Conservation (phyloP, 2,797 vertebrate genomes). For the Clarias laeviceps region DNA sequence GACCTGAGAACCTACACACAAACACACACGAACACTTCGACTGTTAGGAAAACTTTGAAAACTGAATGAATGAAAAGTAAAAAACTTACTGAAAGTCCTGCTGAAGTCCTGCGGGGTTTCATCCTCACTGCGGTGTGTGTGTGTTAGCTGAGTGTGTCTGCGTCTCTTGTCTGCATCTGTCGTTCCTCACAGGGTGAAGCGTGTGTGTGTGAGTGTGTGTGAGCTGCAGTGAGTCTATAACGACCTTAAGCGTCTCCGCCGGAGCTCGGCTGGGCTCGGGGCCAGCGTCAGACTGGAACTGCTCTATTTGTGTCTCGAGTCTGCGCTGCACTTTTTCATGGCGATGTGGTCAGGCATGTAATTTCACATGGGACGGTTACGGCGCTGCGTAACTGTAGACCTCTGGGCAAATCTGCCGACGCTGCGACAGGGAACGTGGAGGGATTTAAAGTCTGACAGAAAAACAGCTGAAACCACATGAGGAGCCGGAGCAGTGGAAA, state of each 20-base stretch:
- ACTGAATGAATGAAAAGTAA: constrained; percentile 28
- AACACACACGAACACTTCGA: not conserved
- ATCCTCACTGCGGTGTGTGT: not conserved
- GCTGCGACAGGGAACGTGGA: constrained; percentile 70
- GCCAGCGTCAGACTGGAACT: constrained; percentile 87
- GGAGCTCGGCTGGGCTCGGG: constrained; percentile 78
- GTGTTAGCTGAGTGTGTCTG: not conserved
- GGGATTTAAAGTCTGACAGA: constrained; percentile 57
- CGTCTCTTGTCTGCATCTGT: not conserved
- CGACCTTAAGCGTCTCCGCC: not conserved
- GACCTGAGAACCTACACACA: not conserved
- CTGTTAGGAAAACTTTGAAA: not conserved
- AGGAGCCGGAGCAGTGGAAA: constrained; percentile 78
- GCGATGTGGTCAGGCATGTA: constrained; percentile 73
- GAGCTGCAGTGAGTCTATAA: constrained; percentile 3
- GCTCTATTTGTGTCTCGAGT: constrained; percentile 83
- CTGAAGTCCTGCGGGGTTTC: not conserved
- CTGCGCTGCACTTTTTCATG: constrained; percentile 56
- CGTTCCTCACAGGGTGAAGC: not conserved
- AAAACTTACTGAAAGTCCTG: constrained; percentile 64
- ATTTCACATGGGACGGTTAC: constrained; percentile 76
- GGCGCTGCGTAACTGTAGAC: constrained; percentile 77
- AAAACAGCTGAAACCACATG: constrained; percentile 72
- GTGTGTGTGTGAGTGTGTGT: not conserved
- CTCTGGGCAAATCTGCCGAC: constrained; percentile 70